Base-by-base conservation (phyloP, 2,113 vertebrate genomes). In the Orcinus orca region DNA sequence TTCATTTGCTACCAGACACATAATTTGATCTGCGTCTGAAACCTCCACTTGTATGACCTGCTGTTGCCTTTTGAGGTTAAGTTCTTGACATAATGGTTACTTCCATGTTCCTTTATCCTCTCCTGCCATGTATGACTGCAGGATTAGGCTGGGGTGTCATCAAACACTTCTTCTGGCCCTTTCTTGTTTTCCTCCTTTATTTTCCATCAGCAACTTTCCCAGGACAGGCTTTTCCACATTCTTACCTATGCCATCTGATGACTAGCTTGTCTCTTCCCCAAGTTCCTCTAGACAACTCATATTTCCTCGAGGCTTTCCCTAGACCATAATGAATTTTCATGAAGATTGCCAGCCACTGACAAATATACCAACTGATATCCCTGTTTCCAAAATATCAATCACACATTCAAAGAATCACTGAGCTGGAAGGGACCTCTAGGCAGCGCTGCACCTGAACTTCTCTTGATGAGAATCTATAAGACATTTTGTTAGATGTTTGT, bases 401-500 rank as follows among this genome's bases (percentile, higher is more conserved):
- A 97, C 47, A 47, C 73, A 94, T 81, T 96, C 93, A n/a, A 79
- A 97, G 97, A 88, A 67, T 85, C 94, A 95, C 94, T 95, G 97
- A 90, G 84, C 95, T 65, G 90, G 95, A 96, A 92, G 97, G 88
- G 94, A 88, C 95, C 97, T 85, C 90, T n/a, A 70, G 90, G 94
- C 90, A 47, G 73, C 1, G 1, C 13, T 13, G 71, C 31, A 88
- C 94, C 84, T 96, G 94, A 96, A 95, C 96, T 90, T 92, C 82
- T 86, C 84, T 81, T 60, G 95, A 97, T 77, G 90, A 97, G 93
- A 91, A 53, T 60, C 80, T 95, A 92, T 79, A 80, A 89, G 96
- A 92, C 88, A 41, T 95, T 94, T 79, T 88, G 95, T 90, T 96
- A 92, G 88, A 95, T 95, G 93, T 97, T 96, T 95, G 96, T 97